Evolutionary conservation across 1,140 invertebrate species (phyloP), one percentile per base, ranked within the genome.

Genomic region (Anagrus nilaparvatae): DNA sequence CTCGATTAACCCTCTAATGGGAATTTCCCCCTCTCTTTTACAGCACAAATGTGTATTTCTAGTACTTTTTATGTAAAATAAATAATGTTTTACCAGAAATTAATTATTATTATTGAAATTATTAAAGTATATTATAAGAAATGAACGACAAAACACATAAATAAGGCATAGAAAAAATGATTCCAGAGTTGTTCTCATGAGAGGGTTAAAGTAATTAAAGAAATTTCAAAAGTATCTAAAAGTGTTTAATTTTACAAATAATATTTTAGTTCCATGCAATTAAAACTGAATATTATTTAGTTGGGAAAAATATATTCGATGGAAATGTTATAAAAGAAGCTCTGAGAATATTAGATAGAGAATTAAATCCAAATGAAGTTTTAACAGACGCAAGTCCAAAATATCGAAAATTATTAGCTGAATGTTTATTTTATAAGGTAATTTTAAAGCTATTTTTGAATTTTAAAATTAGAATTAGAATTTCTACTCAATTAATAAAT

Each of bases 371-470:
- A 0, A 73, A 76, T 46, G 59, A 72, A 20, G 57, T 71, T 14
- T 64, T 78, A 3, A 77, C 77, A 0, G 76, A 86, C 55, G 70
- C 76, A 9, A 72, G 73, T 1, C 73, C 79, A 0, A 64, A 73
- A 23, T 84, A 77, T 44, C 69, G 84, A 14, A 78, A 75, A 48
- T 70, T 71, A 36, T 57, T 88, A 20, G 77, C 82, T 2, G 68
- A 75, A 33, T 72, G 74, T 37, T 56, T 89, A 16, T 78, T 89
- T 49, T 89, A 87, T 53, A 88, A 87, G 70, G 80, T 82, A 65
- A 54, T 8, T 4, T n/a, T 10, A 7, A 13, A n/a, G 24, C 5
- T 21, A 16, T 30, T 36, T 29, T 21, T 20, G 9, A 12, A 31
- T 4, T 21, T 8, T 12, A n/a, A 27, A n/a, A 7, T 8, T 8